Evolutionary conservation across 2,888 invertebrate genomes (phyloP), one percentile per base, ranked within the genome.

Genomic region (Macrostomum cliftonense): DNA sequence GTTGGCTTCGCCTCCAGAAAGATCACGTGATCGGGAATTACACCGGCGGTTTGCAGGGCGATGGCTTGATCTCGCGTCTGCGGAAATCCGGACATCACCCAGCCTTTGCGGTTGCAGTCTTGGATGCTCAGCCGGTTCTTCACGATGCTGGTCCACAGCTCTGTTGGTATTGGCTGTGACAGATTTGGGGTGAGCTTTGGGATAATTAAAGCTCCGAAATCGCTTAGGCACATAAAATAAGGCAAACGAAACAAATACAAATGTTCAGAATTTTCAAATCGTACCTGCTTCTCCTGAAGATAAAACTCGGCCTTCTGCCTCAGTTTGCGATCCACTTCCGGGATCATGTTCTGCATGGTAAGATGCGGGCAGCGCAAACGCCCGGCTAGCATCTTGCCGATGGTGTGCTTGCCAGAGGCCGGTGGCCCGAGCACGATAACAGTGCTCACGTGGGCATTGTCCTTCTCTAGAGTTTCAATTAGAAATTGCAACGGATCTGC

Each of bases 1-100:
- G 63, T 63, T 52, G 68, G 68, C 21, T 65, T 63, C 13, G 68
- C 65, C 38, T 68, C 63, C 28, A 70, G 55, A 16, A 67, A 47
- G 17, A 19, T n/a, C 14, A 62, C 65, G 54, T 70, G 70, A 56
- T 66, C 69, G 5, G 68, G 65, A 55, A 58, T 61, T 37, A 70
- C 60, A 28, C 70, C 70, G 17, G 53, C 53, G 12, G 61, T 57
- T 52, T 67, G 65, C 39, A 70, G 52, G 2, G 63, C 63, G n/a
- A 63, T 53, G 2, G 65, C 63, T 49, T 69, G 67, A 45, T 68
- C 64, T 47, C 65, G 54, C 2, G 64, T 65, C 51, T 63, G 58
- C 1, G 69, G 68, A 49, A 68, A 65, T 11, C 64, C 63, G 49
- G 67, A 68, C 57, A 70, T 52, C 2, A 70, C 63, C 65, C 65